Conservation (phyloP, 2,888 invertebrate genomes). For the Drosophila testacea region DNA sequence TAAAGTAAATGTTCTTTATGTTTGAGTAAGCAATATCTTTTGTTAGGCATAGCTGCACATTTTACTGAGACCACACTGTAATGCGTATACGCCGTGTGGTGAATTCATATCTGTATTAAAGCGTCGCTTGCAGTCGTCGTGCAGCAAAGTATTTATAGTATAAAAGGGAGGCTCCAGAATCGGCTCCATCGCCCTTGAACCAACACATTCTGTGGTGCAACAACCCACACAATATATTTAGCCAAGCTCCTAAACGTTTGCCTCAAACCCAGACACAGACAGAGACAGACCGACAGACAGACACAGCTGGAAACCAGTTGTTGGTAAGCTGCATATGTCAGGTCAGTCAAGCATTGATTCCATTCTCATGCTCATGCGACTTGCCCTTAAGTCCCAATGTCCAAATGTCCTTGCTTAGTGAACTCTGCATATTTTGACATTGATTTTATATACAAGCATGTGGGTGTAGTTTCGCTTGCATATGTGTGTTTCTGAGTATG, state of each 20-base stretch:
- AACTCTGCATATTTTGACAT: conserved; percentile 72
- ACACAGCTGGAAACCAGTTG: conserved; percentile 77
- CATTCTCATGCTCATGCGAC: conserved; percentile 7
- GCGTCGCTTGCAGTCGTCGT: conserved; percentile 13
- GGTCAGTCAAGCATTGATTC: conserved; percentile 63
- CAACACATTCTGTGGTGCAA: conserved; percentile 22
- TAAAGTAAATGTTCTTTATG: neutral
- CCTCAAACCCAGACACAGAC: conserved; percentile 12
- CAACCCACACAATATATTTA: conserved; percentile 42
- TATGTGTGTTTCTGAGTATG: conserved; percentile 6
- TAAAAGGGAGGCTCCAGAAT: conserved; percentile 21
- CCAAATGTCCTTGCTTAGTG: conserved; percentile 68
- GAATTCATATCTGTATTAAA: conserved; percentile 28
- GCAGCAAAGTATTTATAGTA: conserved; percentile 48
- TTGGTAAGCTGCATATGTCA: conserved; percentile 62
- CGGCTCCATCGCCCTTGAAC: conserved; percentile 49
- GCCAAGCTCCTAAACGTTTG: conserved; percentile 12
- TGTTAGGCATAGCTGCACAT: neutral
- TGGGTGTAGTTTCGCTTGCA: conserved; percentile 13
- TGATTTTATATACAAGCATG: conserved; percentile 53
- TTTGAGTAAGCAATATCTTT: neutral
- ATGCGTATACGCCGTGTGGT: conserved; percentile 75
- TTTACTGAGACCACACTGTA: conserved; percentile 14
- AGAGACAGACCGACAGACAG: conserved; percentile 9
- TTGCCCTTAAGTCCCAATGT: conserved; percentile 32